Percentiles rank a stretch among this genome's conserved stretches.
Evolutionary conservation across 2,888 invertebrate species (phyloP).

Genomic region (Pocota personata): DNA sequence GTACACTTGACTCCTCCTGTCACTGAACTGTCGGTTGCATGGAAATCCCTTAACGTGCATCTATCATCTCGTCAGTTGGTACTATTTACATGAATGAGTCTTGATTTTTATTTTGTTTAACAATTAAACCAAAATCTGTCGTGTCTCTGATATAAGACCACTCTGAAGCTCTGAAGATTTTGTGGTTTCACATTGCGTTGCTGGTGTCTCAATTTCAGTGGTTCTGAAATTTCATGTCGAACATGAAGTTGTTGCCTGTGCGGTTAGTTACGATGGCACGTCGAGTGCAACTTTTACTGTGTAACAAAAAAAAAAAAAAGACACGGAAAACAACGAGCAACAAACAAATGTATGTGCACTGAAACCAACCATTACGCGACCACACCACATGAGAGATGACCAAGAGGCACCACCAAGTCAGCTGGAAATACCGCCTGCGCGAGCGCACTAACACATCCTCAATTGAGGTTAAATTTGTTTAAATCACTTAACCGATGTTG

Average conservation of each 20-base stretch:
- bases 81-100: neutral
- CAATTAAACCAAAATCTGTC: neutral
- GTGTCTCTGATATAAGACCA: neutral
- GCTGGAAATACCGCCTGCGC: conserved; percentile 25
- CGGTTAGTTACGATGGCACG: neutral
- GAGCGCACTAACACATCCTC: neutral
- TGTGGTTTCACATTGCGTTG: conserved; percentile 4
- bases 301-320: neutral
- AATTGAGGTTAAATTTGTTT: conserved; percentile 39
- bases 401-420: conserved; percentile 15
- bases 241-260: neutral
- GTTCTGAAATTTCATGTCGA: conserved; percentile 7
- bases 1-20: conserved; percentile 1
- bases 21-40: neutral
- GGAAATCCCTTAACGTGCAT: neutral
- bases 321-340: neutral
- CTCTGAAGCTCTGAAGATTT: neutral
- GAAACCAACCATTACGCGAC: conserved; percentile 19
- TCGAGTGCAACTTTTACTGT: conserved; percentile 3
- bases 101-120: neutral
- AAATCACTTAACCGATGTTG: conserved; percentile 30
- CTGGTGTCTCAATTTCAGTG: conserved; percentile 32
- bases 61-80: neutral
- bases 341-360: conserved; percentile 16
- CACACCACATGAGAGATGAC: conserved; percentile 14